A percentile compares a stretch with the other conserved stretches of the same genome.
Evolutionary conservation across 2,113 vertebrate species (phyloP).

Genomic region (Anser cygnoides): DNA sequence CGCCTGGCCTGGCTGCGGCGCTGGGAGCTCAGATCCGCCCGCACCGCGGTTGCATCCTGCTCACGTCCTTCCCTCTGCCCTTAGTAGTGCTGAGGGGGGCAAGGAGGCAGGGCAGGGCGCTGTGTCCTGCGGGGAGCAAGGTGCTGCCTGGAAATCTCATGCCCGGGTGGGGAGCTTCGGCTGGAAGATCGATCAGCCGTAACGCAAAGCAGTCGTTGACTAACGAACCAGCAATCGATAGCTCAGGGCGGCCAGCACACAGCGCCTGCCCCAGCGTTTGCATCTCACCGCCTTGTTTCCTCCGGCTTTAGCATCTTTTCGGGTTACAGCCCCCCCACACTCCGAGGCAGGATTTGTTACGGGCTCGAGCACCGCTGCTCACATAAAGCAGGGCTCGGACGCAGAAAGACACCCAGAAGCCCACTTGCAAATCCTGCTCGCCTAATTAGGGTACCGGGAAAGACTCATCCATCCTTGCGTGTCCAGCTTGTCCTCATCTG

Average conservation of each 20-base stretch:
- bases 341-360: neutral
- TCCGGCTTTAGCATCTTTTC: neutral
- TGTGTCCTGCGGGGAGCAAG: neutral
- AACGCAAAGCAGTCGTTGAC: rapidly evolving
- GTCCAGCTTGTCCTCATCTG: neutral
- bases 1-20: neutral
- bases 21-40: neutral
- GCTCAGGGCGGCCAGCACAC: neutral
- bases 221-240: rapidly evolving
- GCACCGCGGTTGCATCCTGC: rapidly evolving
- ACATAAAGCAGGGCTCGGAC: neutral
- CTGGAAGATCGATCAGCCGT: neutral
- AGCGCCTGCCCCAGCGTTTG: neutral
- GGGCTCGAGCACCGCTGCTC: neutral
- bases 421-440: neutral
- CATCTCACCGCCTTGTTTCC: neutral
- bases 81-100: neutral
- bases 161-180: neutral
- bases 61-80: neutral
- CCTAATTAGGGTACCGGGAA: slow-evolving; percentile 25
- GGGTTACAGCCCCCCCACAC: neutral
- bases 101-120: neutral
- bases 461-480: slow-evolving; percentile 20
- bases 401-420: neutral
- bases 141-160: neutral